phyloP scores from a whole-genome alignment of 1,140 invertebrate genomes.

The Brachionus koreanus region DNA sequence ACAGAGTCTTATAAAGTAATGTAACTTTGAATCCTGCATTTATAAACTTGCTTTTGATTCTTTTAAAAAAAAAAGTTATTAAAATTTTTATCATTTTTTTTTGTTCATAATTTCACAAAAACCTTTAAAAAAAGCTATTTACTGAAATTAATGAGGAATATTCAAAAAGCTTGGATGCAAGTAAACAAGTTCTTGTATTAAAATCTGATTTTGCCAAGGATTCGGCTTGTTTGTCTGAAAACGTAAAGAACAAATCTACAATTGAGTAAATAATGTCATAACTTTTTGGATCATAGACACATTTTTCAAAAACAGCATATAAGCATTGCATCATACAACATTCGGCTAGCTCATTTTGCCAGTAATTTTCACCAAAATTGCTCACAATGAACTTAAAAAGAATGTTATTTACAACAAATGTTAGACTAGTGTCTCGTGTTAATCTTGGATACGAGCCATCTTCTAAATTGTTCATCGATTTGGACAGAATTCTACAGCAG shows the following conservation, averaged over 20 bases:
- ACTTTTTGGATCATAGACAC: background rate
- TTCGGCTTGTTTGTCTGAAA: slow-evolving; percentile 11
- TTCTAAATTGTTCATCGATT: background rate
- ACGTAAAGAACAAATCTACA: slow-evolving; percentile 6
- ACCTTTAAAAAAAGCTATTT: background rate
- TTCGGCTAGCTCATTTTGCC: slow-evolving; percentile 15
- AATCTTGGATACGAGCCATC: background rate
- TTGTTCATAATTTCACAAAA: too few relatives aligned
- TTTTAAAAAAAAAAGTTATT: too few relatives aligned
- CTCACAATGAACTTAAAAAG: slow-evolving; percentile 6
- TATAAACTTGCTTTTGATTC: too few relatives aligned
- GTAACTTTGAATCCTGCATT: too few relatives aligned
- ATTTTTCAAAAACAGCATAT: slow-evolving; percentile 14
- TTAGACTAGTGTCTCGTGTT: background rate
- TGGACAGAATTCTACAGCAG: slow-evolving; percentile 1
- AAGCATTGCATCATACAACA: slow-evolving; percentile 13
- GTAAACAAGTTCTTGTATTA: slow-evolving; percentile 37
- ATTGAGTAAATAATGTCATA: slow-evolving; percentile 20
- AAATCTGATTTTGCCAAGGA: slow-evolving; percentile 20
- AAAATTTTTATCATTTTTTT: too few relatives aligned
- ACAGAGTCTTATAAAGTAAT: too few relatives aligned
- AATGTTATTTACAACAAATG: slow-evolving; percentile 16
- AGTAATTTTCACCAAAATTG: background rate
- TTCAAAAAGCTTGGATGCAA: background rate
- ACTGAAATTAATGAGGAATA: background rate